A percentile compares a stretch with the other conserved stretches of the same genome.
Evolutionary conservation across 2,113 vertebrate species (phyloP).

Genomic region (Paradisaea rubra): DNA sequence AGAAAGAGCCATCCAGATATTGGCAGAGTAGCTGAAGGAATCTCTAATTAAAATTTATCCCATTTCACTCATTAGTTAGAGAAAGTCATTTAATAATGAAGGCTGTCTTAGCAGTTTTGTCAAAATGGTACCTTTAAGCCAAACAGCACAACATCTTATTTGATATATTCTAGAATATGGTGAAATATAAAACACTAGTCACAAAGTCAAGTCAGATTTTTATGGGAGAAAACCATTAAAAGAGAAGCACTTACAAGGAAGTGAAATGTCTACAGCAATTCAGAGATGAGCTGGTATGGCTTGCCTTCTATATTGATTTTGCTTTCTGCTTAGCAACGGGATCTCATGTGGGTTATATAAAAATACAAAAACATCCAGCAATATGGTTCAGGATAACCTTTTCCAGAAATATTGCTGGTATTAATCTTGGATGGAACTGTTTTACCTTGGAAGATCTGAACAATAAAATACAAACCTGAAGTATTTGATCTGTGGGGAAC

Average conservation of each 20-base stretch:
- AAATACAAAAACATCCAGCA: not conserved
- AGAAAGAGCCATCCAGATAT: not conserved
- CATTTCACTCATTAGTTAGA: not conserved
- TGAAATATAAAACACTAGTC: not conserved
- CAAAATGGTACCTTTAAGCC: not conserved
- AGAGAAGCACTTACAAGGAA: not conserved
- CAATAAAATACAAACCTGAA: not conserved
- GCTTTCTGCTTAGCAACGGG: conserved; percentile 40
- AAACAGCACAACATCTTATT: not conserved
- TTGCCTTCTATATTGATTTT: conserved; percentile 29
- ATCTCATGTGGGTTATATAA: not conserved
- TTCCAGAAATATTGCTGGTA: not conserved
- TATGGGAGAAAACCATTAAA: not conserved
- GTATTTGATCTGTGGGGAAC: not conserved
- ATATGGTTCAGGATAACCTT: not conserved
- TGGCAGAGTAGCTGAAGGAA: not conserved
- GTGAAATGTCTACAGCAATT: not conserved
- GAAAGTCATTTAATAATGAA: not conserved
- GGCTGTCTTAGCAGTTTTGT: not conserved
- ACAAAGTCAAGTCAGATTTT: not conserved
- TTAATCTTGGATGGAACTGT: not conserved
- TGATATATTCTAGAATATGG: not conserved
- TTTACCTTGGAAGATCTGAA: not conserved
- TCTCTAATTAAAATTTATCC: not conserved
- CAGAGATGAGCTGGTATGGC: not conserved